These are phyloP conservation scores for Scaptomyza caliginosa DNA, from an alignment of 2,888 invertebrate species.

Conservation along the genomic window DNA sequence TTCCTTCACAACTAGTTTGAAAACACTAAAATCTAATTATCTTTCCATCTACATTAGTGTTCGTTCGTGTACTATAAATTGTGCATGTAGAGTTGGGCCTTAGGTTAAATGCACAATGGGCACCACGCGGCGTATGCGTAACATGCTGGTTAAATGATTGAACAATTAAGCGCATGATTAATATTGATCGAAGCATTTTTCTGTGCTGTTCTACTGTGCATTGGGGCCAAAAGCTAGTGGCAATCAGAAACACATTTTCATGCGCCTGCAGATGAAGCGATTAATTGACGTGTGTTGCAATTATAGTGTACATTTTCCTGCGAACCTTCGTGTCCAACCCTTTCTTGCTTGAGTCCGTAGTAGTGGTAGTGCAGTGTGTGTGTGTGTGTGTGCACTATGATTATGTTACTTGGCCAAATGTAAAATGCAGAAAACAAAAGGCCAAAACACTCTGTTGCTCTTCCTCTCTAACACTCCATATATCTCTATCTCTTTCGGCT, in stretches of 20 bases:
- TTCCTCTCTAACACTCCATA: too few species aligned
- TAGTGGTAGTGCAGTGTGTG: too few species aligned
- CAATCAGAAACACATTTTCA: conserved; percentile 49
- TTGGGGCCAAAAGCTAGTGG: conserved; percentile 6
- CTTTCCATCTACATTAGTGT: background rate
- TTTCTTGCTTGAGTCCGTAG: too few species aligned
- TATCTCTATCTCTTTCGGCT: conserved; percentile 5
- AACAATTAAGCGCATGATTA: conserved; percentile 45
- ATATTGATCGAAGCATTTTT: conserved; percentile 39
- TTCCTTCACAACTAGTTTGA: background rate
- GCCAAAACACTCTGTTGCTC: conserved; percentile 1
- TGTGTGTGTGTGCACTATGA: conserved; percentile 9
- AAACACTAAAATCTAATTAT: background rate
- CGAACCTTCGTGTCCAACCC: background rate
- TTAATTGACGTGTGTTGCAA: conserved; percentile 31
- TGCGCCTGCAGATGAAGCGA: conserved; percentile 12
- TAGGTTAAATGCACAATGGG: background rate
- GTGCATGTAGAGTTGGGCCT: background rate
- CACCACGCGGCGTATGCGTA: conserved; percentile 31
- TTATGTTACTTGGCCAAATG: conserved; percentile 32
- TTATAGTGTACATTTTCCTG: conserved; percentile 19
- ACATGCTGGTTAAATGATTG: conserved; percentile 21
- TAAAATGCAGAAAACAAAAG: conserved; percentile 20
- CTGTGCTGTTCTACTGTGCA: background rate
- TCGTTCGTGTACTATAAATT: background rate